These are phyloP conservation scores for Orycteropus afer DNA, from an alignment of 2,113 vertebrate genomes.

Conservation along the genomic window DNA sequence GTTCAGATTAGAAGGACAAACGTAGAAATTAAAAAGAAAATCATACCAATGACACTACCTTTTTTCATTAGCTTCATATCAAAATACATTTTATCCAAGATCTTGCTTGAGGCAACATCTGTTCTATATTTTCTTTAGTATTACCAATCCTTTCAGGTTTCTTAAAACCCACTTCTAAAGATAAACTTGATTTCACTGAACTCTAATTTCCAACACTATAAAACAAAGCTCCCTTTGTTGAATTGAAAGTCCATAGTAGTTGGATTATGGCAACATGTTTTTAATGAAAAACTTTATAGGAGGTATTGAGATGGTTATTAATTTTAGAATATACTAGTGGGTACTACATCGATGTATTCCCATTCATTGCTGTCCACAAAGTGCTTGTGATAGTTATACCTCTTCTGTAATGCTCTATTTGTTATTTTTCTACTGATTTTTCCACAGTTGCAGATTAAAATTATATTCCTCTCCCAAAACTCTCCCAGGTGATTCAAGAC, in stretches of 20 bases:
- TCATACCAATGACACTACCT: neutral
- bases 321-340: constrained; percentile 60
- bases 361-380: neutral
- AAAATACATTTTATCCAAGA: constrained; percentile 38
- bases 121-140: constrained; percentile 62
- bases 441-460: neutral
- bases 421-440: neutral
- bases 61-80: constrained; percentile 9
- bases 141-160: constrained; percentile 36
- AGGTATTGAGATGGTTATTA: constrained; percentile 62
- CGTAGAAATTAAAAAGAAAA: neutral
- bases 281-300: constrained; percentile 75
- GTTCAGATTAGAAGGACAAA: neutral
- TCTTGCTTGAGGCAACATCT: constrained; percentile 68
- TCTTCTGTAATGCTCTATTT: neutral
- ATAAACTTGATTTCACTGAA: constrained; percentile 63
- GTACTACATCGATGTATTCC: constrained; percentile 69
- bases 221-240: constrained; percentile 70
- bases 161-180: constrained; percentile 52
- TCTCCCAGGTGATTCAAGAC: neutral
- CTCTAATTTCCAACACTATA: constrained; percentile 39
- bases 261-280: constrained; percentile 58
- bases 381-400: neutral
- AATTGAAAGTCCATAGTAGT: neutral
- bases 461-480: neutral